A percentile compares a stretch with the other conserved stretches of the same genome.
These are phyloP conservation scores for Pedetes capensis DNA, from an alignment of 2,113 vertebrate genomes.

Conservation along the genomic window DNA sequence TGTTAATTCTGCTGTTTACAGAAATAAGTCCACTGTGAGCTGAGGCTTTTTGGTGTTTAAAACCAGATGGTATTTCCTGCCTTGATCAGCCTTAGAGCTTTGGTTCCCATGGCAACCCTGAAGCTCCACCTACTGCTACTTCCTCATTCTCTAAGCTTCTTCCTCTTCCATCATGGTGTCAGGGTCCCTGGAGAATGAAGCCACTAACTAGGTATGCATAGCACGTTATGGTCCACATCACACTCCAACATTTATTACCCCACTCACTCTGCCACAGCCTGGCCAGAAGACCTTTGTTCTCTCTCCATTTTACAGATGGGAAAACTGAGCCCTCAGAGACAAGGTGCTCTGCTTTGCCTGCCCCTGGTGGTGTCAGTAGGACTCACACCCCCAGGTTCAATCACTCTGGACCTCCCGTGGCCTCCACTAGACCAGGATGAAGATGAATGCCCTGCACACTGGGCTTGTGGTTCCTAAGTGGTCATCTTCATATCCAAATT, in stretches of 20 bases:
- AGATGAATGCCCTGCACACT: too few species aligned
- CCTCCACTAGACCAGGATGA: background rate
- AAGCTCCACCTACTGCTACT: conserved; percentile 76
- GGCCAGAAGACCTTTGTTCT: background rate
- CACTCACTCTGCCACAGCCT: background rate
- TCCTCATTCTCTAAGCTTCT: conserved; percentile 63
- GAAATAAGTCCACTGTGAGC: conserved; percentile 76
- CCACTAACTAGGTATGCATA: background rate
- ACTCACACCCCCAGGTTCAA: background rate
- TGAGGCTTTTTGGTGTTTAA: conserved; percentile 71
- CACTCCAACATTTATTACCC: background rate
- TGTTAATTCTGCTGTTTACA: conserved; percentile 75
- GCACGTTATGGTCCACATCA: conserved; percentile 43
- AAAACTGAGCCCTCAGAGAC: background rate
- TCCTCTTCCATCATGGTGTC: conserved; percentile 43
- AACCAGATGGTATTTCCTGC: conserved; percentile 80
- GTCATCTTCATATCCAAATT: too few species aligned
- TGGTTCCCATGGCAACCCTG: conserved; percentile 75
- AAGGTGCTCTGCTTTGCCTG: background rate
- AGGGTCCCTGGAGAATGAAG: conserved; percentile 49
- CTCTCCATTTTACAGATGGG: background rate
- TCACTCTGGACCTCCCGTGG: too few species aligned
- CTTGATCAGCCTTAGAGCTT: conserved; percentile 72
- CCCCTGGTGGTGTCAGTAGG: background rate
- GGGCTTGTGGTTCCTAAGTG: background rate